phyloP scores from a whole-genome alignment of 2,113 vertebrate genomes.

The Pedionomus torquatus region DNA sequence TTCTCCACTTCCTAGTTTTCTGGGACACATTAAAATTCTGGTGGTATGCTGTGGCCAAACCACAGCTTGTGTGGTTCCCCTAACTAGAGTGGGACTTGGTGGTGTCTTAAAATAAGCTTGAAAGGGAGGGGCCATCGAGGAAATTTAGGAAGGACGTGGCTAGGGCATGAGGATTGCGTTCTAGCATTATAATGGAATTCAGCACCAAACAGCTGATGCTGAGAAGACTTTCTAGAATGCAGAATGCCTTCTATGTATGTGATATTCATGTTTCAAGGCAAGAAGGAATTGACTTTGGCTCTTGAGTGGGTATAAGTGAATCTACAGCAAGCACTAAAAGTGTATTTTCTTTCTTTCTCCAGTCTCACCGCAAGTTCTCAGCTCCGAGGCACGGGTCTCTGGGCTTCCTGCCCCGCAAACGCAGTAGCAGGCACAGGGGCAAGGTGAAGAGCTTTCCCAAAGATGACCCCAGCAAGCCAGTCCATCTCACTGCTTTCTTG shows the following conservation, averaged over 20 bases:
- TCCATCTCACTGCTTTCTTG: conserved; percentile 94
- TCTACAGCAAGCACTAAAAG: background rate
- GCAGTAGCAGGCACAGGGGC: conserved; percentile 90
- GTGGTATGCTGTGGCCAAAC: background rate
- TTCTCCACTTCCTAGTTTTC: rapidly evolving
- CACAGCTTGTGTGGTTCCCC: background rate
- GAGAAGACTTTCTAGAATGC: background rate
- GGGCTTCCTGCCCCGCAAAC: conserved; percentile 96
- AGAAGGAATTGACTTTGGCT: background rate
- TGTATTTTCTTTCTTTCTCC: background rate
- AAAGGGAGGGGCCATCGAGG: rapidly evolving
- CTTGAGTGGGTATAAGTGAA: rapidly evolving
- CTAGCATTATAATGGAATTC: rapidly evolving
- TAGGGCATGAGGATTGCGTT: rapidly evolving
- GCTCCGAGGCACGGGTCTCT: conserved; percentile 95
- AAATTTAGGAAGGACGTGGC: rapidly evolving
- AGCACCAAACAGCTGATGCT: background rate
- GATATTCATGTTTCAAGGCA: rapidly evolving
- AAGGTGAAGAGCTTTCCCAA: conserved; percentile 99
- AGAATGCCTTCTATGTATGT: rapidly evolving
- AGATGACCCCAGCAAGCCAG: conserved; percentile 92
- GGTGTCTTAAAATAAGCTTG: background rate
- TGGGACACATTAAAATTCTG: background rate
- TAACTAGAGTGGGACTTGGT: background rate
- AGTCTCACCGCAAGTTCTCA: conserved; percentile 99